Evolutionary conservation across 2,797 vertebrate genomes (phyloP), one percentile per base, ranked within the genome.

Genomic region (Manis javanica): DNA sequence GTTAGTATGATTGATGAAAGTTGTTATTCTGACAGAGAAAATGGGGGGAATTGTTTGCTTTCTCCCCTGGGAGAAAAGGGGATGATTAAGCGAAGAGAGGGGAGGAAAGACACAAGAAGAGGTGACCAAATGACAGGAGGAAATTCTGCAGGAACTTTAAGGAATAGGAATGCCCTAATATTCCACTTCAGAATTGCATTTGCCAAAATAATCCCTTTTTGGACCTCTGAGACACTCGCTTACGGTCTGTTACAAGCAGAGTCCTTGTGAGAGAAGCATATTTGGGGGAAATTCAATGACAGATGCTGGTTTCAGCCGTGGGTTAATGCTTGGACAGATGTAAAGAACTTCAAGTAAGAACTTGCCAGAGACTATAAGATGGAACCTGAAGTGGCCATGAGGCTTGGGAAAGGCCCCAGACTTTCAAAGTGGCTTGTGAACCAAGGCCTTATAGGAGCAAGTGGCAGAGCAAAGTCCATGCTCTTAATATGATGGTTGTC

Each of bases 11-110:
- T 89, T 88, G 64, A 83, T 61, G 34, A 81, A 11, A 61, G 9
- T 13, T 49, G 34, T 63, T 91, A 57, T 42, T 96, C n/a, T 91
- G 14, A 15, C 29, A 85, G 34, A 96, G 34, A 84, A 82, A 96
- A 6, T 34, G 12, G 14, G 1, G 18, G 46, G 1, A 68, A 29
- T 64, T 87, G 16, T 81, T 87, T 96, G 63, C 37, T 46, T 91
- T 92, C 23, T 53, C 57, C 96, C 34, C 31, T n/a, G 16, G 12
- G 26, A 95, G 46, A 92, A 81, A 81, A 49, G 26, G 26, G 19
- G 2, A 46, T 71, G 2, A 46, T 71, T 39, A 26, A 81, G n/a
- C n/a, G 87, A 87, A 78, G 6, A 64, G 11, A 63, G 10, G 5
- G 11, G 5, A 57, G 19, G 15, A 9, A 53, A 21, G 11, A 18